These are phyloP conservation scores for Pristionchus entomophagus DNA, from an alignment of 2,888 invertebrate species.

Conservation along the genomic window DNA sequence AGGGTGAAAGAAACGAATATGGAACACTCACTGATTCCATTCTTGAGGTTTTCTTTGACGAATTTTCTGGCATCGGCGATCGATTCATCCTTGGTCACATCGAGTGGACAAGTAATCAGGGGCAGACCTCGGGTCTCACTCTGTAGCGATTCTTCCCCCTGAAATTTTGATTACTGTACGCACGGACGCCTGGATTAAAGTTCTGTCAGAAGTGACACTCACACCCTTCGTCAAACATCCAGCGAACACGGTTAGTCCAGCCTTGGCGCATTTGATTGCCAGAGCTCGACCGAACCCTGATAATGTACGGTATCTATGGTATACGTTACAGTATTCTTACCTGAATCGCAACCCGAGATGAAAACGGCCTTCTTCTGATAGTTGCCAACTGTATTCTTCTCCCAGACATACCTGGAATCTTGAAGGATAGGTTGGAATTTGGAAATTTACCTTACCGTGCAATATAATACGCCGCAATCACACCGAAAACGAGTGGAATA, in stretches of 20 bases:
- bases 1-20: background rate
- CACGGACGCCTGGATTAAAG: no score
- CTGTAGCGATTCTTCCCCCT: conserved; percentile 80
- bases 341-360: conserved; percentile 46
- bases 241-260: conserved; percentile 45
- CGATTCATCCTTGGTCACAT: conserved; percentile 83
- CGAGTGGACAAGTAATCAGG: conserved; percentile 83
- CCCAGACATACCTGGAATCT: conserved; percentile 37
- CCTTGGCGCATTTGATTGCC: conserved; percentile 38
- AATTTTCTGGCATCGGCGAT: conserved; percentile 86
- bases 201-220: background rate
- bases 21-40: conserved; percentile 17
- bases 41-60: conserved; percentile 62
- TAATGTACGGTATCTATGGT: background rate
- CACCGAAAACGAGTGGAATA: background rate
- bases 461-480: background rate
- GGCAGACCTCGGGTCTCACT: conserved; percentile 69
- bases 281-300: conserved; percentile 47
- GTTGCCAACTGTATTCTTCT: background rate
- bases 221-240: conserved; percentile 40
- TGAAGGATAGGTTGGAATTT: background rate
- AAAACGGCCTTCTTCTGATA: conserved; percentile 34
- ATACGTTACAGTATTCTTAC: background rate
- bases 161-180: background rate
- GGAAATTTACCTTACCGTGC: background rate